Base-by-base conservation (phyloP, 1,140 invertebrate species). In the Drosophila tristis region DNA sequence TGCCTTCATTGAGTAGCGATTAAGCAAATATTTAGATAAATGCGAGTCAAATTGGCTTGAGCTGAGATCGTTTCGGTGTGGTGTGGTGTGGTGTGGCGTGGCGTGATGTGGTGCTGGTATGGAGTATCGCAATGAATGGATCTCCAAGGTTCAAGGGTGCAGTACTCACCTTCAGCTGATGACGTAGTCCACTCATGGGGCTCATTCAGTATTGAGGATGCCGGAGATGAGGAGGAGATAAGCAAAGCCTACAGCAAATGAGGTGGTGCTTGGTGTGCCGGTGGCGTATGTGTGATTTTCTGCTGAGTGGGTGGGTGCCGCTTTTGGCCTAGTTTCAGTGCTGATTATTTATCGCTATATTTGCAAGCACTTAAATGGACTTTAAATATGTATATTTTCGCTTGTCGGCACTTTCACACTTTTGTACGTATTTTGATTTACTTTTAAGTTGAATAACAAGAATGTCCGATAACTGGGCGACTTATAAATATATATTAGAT, bases 151-250 rank as follows among this genome's bases (percentile, higher is more conserved):
- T 2, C n/a, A 25, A 42, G 29, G 44, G 48, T 43, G 26, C 7
- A n/a, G 15, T 72, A 90, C 85, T 91, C 58, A 91, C 90, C 90
- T 91, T 91, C 29, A 91, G 78, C 66, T 91, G 90, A 44, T 91
- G 90, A 48, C 90, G 90, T 63, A 91, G 82, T 76, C 90, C 90
- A 51, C 90, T 91, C 90, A 91, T 91, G 47, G 90, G 86, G 90
- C 90, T 91, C 90, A 91, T 91, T 91, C 74, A 90, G 76, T 50
- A 65, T 66, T 64, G 57, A 76, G 74, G 49, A 45, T 13, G 11
- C 35, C 42, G 54, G 56, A 50, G 51, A 51, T 26, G 45, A 54
- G 58, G 26, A 73, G 44, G 48, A 62, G 11, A 44, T 58, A 58
- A 62, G 53, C 56, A 51, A 29, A 20, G 53, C 44, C 39, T 39